Conservation (phyloP, 2,888 invertebrate genomes). For the Apodemia mormo region DNA sequence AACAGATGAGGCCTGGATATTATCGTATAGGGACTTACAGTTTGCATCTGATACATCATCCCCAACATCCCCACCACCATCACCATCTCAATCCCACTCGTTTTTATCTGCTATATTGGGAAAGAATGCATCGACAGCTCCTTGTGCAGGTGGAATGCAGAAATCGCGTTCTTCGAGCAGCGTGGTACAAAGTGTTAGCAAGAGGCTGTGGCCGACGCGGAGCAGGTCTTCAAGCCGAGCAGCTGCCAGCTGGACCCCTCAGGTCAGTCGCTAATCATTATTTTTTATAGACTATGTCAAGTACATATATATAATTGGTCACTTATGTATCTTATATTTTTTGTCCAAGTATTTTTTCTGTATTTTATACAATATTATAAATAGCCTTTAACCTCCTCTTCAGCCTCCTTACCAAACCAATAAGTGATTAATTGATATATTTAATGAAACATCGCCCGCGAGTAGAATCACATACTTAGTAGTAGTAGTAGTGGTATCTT, state of each 20-base stretch:
- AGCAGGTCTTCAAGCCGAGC: conserved; percentile 90
- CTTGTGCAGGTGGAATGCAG: conserved; percentile 89
- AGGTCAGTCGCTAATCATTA: conserved; percentile 84
- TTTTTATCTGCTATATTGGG: conserved; percentile 66
- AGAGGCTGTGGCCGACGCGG: conserved; percentile 92
- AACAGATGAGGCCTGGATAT: conserved; percentile 89
- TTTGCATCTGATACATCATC: conserved; percentile 65
- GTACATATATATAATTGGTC: too few relatives aligned
- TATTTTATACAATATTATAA: too few relatives aligned
- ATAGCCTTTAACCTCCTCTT: too few relatives aligned
- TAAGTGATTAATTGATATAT: too few relatives aligned
- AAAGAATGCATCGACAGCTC: conserved; percentile 57
- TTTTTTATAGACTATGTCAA: conserved; percentile 11
- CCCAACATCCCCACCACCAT: conserved; percentile 73
- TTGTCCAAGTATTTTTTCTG: too few relatives aligned
- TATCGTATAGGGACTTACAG: conserved; percentile 67
- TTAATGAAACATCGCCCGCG: too few relatives aligned
- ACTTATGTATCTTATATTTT: too few relatives aligned
- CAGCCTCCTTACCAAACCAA: too few relatives aligned
- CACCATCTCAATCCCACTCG: conserved; percentile 76
- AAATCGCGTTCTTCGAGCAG: conserved; percentile 94
- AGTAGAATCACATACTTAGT: too few relatives aligned
- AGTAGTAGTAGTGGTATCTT: too few relatives aligned
- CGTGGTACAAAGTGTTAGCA: conserved; percentile 92
- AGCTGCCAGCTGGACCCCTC: conserved; percentile 89